Base-by-base conservation (phyloP, 2,113 vertebrate genomes). In the Formicarius rufipectus region DNA sequence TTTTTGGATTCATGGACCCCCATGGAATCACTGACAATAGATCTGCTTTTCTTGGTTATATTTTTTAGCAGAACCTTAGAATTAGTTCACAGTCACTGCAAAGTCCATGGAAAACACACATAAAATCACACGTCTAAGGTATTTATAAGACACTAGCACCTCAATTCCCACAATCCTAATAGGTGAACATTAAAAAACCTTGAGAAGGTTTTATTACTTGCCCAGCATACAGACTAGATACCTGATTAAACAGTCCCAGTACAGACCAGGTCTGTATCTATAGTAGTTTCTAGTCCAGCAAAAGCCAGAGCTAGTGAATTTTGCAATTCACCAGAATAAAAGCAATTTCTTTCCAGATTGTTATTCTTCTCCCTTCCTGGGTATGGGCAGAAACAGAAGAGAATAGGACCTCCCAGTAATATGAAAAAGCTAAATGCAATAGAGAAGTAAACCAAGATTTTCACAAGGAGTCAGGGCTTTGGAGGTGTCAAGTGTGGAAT, bases 281-380 rank as follows among this genome's bases (percentile, higher is more conserved):
- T 3, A 59, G 87, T 3, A 80, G 40, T 75, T 83, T 86, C 58
- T 79, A 28, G 53, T 74, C 47, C 15, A 81, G 30, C 3, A 3
- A 45, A 77, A 88, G 30, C 55, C 45, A 84, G 58, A 96, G 58
- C 39, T 50, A 42, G 78, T 53, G 60, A 78, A 92, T 89, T 91
- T 93, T 91, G 84, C 59, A 86, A 66, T 47, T 77, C 49, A 24
- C 49, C 77, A 71, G 62, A 94, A 96, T 53, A 76, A 93, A 88
- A 87, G 31, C 33, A 53, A 79, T 77, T 79, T 86, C 44, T 93
- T 90, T 90, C 40, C 62, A 90, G 49, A 77, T 84, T 93, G 84
- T 96, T 96, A 74, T 88, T 96, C 42, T 96, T 91, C 63, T 90
- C 60, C 24, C 39, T 95, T 93, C 42, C 84, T 73, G 80, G 42